These are phyloP conservation scores for Podocnemis expansa DNA, from an alignment of 2,113 vertebrate genomes.

Conservation along the genomic window DNA sequence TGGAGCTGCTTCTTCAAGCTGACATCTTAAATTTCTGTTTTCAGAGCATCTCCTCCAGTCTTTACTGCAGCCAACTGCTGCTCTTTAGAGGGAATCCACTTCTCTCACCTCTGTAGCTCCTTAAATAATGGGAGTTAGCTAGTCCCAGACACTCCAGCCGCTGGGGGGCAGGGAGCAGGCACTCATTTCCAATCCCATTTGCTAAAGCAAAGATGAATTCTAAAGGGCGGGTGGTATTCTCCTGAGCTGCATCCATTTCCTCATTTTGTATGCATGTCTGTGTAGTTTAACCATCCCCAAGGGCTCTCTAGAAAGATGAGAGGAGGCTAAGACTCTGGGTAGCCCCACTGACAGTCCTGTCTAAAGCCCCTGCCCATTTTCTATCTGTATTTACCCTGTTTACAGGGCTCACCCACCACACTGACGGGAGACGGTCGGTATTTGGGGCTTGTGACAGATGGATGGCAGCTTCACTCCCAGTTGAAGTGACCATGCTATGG, in stretches of 20 bases:
- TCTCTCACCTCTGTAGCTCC: neutral
- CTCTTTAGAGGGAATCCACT: neutral
- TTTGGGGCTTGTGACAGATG: too few relatives aligned
- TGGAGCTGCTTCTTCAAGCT: neutral
- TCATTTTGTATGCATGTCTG: neutral
- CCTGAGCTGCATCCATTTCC: neutral
- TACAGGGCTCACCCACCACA: neutral
- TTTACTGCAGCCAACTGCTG: neutral
- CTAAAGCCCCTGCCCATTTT: neutral
- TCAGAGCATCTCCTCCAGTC: neutral
- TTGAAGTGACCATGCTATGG: too few relatives aligned
- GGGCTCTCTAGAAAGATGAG: neutral
- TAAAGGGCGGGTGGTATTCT: neutral
- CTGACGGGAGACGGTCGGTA: neutral
- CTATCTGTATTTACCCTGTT: neutral
- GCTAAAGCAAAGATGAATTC: neutral
- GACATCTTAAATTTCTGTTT: neutral
- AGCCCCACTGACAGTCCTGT: neutral
- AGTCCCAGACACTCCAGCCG: neutral
- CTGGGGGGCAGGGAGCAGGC: too few relatives aligned
- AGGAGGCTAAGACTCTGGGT: neutral
- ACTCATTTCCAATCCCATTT: neutral
- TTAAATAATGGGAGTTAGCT: neutral
- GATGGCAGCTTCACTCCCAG: too few relatives aligned
- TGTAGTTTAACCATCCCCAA: too few relatives aligned